These are phyloP conservation scores for Tipula confusa DNA, from an alignment of 2,888 invertebrate genomes.

Conservation along the genomic window DNA sequence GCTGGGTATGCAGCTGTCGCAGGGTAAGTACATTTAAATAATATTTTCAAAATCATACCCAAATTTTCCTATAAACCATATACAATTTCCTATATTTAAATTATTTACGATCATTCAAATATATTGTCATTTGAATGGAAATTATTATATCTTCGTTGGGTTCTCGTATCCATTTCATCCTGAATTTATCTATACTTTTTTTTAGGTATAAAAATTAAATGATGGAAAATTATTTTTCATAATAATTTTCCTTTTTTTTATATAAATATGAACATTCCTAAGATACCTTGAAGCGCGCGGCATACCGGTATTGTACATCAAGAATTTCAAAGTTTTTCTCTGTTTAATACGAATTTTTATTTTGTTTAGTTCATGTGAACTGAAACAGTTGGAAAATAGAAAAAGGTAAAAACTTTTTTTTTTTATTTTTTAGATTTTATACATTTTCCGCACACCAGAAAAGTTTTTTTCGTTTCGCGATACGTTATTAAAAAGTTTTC, in stretches of 20 bases:
- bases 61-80: neutral
- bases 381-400: neutral
- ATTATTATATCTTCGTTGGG: neutral
- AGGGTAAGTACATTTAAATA: slow-evolving; percentile 54
- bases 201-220: neutral
- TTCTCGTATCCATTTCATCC: neutral
- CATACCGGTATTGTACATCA: neutral
- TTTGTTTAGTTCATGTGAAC: slow-evolving; percentile 12
- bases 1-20: slow-evolving; percentile 70
- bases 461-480: neutral
- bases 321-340: neutral
- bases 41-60: neutral
- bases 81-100: neutral
- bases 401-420: neutral
- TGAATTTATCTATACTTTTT: neutral
- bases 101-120: neutral
- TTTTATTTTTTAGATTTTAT: neutral
- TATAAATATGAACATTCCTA: neutral
- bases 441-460: neutral
- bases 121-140: neutral
- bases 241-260: neutral
- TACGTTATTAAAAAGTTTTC: neutral
- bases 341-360: neutral
- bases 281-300: neutral
- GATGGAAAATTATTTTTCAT: neutral